Base-by-base conservation (phyloP, 2,797 vertebrate species). In the Semaprochilodus insignis region DNA sequence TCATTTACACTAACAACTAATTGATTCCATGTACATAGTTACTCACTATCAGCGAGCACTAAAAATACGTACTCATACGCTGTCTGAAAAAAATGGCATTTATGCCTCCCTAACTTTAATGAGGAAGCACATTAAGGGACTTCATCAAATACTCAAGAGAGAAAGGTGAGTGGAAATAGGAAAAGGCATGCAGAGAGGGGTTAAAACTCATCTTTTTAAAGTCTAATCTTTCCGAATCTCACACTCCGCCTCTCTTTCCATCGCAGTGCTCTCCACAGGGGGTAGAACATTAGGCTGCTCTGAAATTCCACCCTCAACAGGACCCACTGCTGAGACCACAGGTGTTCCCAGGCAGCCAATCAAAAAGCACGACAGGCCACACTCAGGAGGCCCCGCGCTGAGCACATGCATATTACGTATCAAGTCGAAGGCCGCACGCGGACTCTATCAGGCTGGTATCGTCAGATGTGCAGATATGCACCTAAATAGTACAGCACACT, bases 241-340 rank as follows among this genome's bases (percentile, higher is more conserved):
- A n/a, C 57, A 2, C 27, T 57, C 76, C n/a, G 14, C 59, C 27
- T 80, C 48, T 71, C 66, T 60, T 67, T 54, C 76, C 21, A 77
- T 80, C 86, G 54, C 80, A 86, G 4, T 8, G n/a, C 78, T 80
- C 81, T 48, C 65, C 81, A 79, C 16, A 78, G 80, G 83, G 81
- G 81, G 52, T 72, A 70, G 87, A 89, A 86, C 75, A 77, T 75
- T 72, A 88, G 77, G 67, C 66, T n/a, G 67, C 63, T n/a, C 69
- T 90, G 78, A 89, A 90, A 91, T 84, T 88, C 81, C 86, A 90
- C 67, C 71, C 71, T 84, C 66, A 40, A 27, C 73, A 63, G 62
- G 84, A 87, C 81, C 78, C 83, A 82, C 87, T 84, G 66, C 67
- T 21, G 67, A 88, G 81, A 81, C 76, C 69, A 81, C 82, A 77